Percentiles rank a stretch among this genome's conserved stretches.
These are phyloP conservation scores for Drosophila subquinaria DNA, from an alignment of 2,888 invertebrate genomes.

Conservation along the genomic window DNA sequence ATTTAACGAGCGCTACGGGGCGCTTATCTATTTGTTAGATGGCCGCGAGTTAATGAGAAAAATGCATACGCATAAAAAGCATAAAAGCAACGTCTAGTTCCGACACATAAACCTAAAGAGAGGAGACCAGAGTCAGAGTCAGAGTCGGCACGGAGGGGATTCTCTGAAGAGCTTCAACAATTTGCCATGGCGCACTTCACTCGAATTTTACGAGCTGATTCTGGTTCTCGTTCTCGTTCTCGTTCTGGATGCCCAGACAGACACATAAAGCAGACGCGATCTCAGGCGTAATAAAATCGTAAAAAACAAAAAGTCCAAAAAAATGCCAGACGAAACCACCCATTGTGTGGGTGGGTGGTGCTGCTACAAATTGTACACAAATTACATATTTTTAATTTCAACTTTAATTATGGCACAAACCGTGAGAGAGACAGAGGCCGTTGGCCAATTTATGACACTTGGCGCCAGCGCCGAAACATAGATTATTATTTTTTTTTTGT, in stretches of 20 bases:
- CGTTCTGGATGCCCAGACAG: conserved; percentile 40
- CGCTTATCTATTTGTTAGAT: conserved; percentile 66
- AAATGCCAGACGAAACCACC: conserved; percentile 35
- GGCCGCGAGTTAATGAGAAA: conserved; percentile 72
- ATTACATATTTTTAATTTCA: conserved; percentile 42
- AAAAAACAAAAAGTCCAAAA: conserved; percentile 48
- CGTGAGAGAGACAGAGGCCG: conserved; percentile 12
- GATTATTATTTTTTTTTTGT: conserved; percentile 36
- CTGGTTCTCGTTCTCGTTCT: background rate
- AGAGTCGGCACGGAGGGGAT: background rate
- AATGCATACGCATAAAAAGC: conserved; percentile 68
- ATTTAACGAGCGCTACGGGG: conserved; percentile 62
- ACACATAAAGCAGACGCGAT: conserved; percentile 71
- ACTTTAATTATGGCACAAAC: conserved; percentile 67
- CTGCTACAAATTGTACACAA: conserved; percentile 36
- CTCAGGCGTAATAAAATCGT: conserved; percentile 65
- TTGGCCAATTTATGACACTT: conserved; percentile 71
- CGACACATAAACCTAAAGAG: conserved; percentile 63
- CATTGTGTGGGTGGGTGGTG: conserved; percentile 13
- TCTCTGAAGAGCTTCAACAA: conserved; percentile 21
- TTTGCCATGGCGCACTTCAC: conserved; percentile 25
- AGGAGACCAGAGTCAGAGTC: too few species aligned
- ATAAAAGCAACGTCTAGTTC: conserved; percentile 70
- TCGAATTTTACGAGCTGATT: conserved; percentile 62
- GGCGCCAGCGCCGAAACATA: conserved; percentile 61